Base-by-base conservation (phyloP, 2,113 vertebrate species). In the Neotoma lepida region DNA sequence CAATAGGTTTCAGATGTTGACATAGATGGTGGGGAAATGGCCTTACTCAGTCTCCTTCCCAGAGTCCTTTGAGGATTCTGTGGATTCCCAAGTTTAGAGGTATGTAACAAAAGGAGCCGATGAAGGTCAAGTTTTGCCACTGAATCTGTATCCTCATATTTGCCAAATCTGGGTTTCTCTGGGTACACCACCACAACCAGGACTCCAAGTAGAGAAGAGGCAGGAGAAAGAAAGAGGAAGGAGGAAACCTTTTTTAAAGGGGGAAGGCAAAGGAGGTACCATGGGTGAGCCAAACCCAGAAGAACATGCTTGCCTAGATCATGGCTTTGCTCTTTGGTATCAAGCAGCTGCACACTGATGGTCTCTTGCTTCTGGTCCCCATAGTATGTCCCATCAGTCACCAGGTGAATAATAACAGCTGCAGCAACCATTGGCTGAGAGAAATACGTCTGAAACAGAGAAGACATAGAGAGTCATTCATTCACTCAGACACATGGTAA, bases 371-470 rank as follows among this genome's bases (percentile, higher is more conserved):
- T 99, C 97, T 99, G 99, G 96, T 99, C 99, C 24, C 99, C 97
- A 91, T 99, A 99, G 89, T 98, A 98, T 4, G 99, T 99, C 51
- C 99, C 99, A 88, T 99, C 99, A 0, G 99, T 99, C 44, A 99
- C 99, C 96, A 99, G 98, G 97, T 99, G 99, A 88, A 99, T 98
- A 35, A 99, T 99, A 63, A 99, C 99, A 33, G 99, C 99, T 0
- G 99, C 98, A 71, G 99, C 99, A 78, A 99, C 99, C 99, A 99
- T 99, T 4, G 99, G 99, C 94, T 99, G 99, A 88, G 99, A 99
- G 97, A 99, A 99, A 94, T 98, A 98, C 6, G 99, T 99, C 99
- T 99, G 97, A 86, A 97, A 96, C 85, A 86, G 93, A 98, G 54
- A 30, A 91, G 85, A 77, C 82, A 49, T 0, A 89, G 84, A 73